phyloP scores from a whole-genome alignment of 2,113 vertebrate species.

The Notothenia rossii region DNA sequence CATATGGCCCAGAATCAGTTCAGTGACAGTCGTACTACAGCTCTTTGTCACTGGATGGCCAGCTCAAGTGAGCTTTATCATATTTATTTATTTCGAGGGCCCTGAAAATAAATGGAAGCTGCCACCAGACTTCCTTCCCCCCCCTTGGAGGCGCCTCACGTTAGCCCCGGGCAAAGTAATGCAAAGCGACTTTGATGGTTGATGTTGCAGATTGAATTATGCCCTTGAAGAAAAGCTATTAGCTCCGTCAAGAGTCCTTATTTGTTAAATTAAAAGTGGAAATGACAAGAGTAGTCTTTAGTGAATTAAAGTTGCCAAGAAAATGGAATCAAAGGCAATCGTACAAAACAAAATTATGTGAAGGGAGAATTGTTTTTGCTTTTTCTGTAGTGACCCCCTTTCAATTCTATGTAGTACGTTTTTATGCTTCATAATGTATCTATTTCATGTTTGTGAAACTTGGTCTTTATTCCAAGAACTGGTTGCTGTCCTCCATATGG shows the following conservation, averaged over 20 bases:
- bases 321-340: slow-evolving; percentile 69
- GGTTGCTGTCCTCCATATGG: slow-evolving; percentile 39
- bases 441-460: slow-evolving; percentile 53
- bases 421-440: slow-evolving; percentile 73
- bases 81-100: slow-evolving; percentile 78
- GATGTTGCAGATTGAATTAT: slow-evolving; percentile 87
- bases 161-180: slow-evolving; percentile 76
- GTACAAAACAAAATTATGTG: slow-evolving; percentile 50
- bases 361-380: slow-evolving; percentile 32
- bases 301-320: slow-evolving; percentile 81
- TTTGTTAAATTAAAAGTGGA: slow-evolving; percentile 88
- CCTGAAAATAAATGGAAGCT: slow-evolving; percentile 77
- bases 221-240: slow-evolving; percentile 87
- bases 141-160: slow-evolving; percentile 76
- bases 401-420: slow-evolving; percentile 57
- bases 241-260: slow-evolving; percentile 84
- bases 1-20: slow-evolving; percentile 51
- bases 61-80: slow-evolving; percentile 44
- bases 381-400: slow-evolving; percentile 42
- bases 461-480: slow-evolving; percentile 29
- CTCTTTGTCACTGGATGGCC: slow-evolving; percentile 56
- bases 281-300: slow-evolving; percentile 86
- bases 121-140: slow-evolving; percentile 54
- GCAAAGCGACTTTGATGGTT: slow-evolving; percentile 84
- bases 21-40: not conserved